phyloP scores from a whole-genome alignment of 1,140 invertebrate species.

The Drosophila elegans region DNA sequence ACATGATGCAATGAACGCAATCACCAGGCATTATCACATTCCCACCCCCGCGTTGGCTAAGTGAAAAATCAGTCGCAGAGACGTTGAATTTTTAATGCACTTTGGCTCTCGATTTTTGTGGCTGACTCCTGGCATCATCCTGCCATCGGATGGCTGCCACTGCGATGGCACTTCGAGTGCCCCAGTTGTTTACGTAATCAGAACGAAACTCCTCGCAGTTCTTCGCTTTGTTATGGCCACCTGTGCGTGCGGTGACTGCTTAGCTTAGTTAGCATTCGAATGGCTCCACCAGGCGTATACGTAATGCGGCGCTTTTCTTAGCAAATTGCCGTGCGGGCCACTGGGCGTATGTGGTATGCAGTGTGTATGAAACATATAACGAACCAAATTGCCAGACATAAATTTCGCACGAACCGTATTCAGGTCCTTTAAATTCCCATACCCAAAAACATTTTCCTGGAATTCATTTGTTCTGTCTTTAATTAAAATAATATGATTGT shows the following conservation, averaged over 20 bases:
- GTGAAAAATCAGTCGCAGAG: slow-evolving; percentile 60
- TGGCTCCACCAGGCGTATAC: slow-evolving; percentile 29
- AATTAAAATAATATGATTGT: not conserved
- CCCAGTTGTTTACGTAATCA: slow-evolving; percentile 29
- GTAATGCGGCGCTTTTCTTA: slow-evolving; percentile 15
- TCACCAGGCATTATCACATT: slow-evolving; percentile 55
- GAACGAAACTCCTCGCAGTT: not conserved
- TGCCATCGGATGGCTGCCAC: not conserved
- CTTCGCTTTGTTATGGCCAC: slow-evolving; percentile 12
- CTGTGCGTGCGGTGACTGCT: not conserved
- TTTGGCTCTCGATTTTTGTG: slow-evolving; percentile 42
- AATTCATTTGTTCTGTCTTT: not conserved
- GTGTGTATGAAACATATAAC: not conserved
- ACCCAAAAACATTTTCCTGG: not conserved
- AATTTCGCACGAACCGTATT: not conserved
- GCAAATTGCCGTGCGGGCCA: not conserved
- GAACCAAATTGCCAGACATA: slow-evolving; percentile 6
- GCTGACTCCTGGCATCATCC: not conserved
- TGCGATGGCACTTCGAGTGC: slow-evolving; percentile 5
- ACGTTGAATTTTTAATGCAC: slow-evolving; percentile 76
- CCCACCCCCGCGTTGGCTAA: slow-evolving; percentile 11
- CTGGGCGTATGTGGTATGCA: not conserved
- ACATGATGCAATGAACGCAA: slow-evolving; percentile 72
- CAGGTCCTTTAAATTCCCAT: not conserved
- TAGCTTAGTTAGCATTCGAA: slow-evolving; percentile 39